Conservation (phyloP, 2,797 vertebrate genomes). For the Anguilla pacifica region DNA sequence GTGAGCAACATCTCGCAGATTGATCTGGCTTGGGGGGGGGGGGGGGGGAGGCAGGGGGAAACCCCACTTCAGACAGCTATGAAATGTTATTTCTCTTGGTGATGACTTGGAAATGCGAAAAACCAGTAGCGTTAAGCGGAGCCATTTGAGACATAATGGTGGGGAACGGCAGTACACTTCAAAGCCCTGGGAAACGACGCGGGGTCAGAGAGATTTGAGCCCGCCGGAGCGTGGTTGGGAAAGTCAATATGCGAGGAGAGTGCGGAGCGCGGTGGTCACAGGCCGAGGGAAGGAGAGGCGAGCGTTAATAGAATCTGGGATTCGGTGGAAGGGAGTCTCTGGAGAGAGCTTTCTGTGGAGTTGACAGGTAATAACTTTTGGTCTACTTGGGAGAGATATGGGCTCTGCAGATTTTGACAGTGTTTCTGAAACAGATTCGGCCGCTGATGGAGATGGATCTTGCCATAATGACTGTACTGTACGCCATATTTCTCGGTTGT, state of each 20-base stretch:
- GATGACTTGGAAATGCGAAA: slow-evolving; percentile 36
- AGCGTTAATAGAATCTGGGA: slow-evolving; percentile 64
- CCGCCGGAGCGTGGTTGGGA: slow-evolving; percentile 50
- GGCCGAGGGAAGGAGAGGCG: slow-evolving; percentile 35
- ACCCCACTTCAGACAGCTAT: slow-evolving; percentile 12
- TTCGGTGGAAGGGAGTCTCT: slow-evolving; percentile 56
- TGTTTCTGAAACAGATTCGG: background rate
- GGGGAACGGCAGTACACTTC: slow-evolving; percentile 50
- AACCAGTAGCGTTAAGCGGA: slow-evolving; percentile 39
- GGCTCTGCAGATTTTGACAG: slow-evolving; percentile 35
- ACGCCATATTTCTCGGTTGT: background rate
- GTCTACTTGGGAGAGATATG: slow-evolving; percentile 50
- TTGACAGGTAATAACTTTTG: slow-evolving; percentile 65
- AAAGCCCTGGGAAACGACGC: slow-evolving; percentile 59
- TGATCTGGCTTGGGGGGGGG: background rate
- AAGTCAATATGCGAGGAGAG: slow-evolving; percentile 58
- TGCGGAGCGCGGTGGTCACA: slow-evolving; percentile 19
- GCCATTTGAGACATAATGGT: slow-evolving; percentile 57
- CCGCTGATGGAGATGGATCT: background rate
- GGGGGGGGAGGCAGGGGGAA: background rate
- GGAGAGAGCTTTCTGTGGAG: slow-evolving; percentile 43
- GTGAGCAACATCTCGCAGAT: background rate
- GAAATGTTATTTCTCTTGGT: slow-evolving; percentile 14
- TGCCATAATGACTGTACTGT: background rate
- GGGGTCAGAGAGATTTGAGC: slow-evolving; percentile 53